These are phyloP conservation scores for Mormyrus lacerda DNA, from an alignment of 2,113 vertebrate genomes.

Conservation along the genomic window DNA sequence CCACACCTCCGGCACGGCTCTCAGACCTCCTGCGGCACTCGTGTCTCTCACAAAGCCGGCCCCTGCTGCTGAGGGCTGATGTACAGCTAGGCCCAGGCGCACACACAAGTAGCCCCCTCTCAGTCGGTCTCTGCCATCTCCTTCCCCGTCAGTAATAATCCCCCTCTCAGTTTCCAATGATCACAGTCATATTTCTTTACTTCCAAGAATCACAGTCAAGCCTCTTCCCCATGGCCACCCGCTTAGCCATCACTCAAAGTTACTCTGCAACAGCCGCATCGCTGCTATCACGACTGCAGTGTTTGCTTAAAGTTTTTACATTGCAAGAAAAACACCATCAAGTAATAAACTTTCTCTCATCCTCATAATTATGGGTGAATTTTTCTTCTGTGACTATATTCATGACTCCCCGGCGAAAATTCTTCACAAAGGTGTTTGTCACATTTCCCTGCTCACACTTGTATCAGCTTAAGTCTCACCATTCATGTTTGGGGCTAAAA, in stretches of 20 bases:
- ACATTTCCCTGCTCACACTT: neutral
- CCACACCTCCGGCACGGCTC: neutral
- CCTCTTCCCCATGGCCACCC: neutral
- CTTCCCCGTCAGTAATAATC: conserved; percentile 1
- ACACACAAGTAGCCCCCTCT: neutral
- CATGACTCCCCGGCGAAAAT: neutral
- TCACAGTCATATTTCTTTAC: neutral
- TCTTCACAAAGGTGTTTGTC: conserved; percentile 8
- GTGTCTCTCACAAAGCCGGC: neutral
- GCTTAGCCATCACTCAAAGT: neutral
- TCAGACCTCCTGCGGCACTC: neutral
- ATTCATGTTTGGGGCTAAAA: neutral
- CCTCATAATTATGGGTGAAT: neutral
- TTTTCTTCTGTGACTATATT: neutral
- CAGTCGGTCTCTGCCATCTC: neutral
- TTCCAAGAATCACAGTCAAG: neutral
- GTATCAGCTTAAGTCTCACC: neutral
- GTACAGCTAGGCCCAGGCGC: neutral
- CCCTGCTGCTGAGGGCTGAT: neutral
- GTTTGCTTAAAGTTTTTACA: neutral
- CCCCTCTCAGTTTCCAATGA: neutral
- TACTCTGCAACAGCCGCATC: neutral
- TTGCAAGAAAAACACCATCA: conserved; percentile 5
- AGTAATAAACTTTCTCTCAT: neutral
- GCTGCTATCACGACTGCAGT: neutral